phyloP scores from a whole-genome alignment of 2,797 vertebrate species.

The Telmatherina bonti region DNA sequence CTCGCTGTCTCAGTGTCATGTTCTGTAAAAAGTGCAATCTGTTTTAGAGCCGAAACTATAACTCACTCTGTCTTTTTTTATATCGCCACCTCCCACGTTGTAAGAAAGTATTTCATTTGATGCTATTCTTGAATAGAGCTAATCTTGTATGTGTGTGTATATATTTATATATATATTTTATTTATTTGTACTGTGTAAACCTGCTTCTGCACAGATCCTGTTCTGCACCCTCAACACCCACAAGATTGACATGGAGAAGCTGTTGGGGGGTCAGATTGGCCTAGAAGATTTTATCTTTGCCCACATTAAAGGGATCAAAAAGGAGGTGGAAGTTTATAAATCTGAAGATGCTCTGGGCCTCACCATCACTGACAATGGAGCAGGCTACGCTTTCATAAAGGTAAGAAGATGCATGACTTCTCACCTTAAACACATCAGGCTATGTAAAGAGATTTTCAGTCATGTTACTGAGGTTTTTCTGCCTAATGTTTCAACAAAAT shows the following conservation, averaged over 20 bases:
- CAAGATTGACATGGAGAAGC: constrained; percentile 96
- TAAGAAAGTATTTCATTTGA: neutral
- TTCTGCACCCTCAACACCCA: constrained; percentile 98
- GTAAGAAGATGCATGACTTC: constrained; percentile 66
- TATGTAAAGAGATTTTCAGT: neutral
- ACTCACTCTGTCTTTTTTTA: neutral
- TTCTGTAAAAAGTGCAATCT: constrained; percentile 15
- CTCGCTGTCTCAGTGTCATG: constrained; percentile 38
- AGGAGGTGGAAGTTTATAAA: constrained; percentile 92
- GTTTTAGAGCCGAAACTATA: neutral
- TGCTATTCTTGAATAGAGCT: neutral
- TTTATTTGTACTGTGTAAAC: constrained; percentile 8
- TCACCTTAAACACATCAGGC: neutral
- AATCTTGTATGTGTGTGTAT: neutral
- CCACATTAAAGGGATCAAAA: constrained; percentile 91
- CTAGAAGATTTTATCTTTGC: constrained; percentile 99
- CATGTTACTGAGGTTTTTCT: neutral
- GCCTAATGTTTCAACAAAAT: neutral
- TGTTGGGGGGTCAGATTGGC: constrained; percentile 93
- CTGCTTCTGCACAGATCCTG: constrained; percentile 87
- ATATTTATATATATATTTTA: neutral
- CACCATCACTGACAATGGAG: constrained; percentile 97
- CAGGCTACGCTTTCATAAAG: constrained; percentile 95
- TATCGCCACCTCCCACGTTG: neutral
- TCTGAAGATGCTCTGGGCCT: constrained; percentile 92